A percentile compares a stretch with the other conserved stretches of the same genome.
phyloP scores from a whole-genome alignment of 30 jellyfish, hydroid and myxozoan genomes.

The Catostylus mosaicus region DNA sequence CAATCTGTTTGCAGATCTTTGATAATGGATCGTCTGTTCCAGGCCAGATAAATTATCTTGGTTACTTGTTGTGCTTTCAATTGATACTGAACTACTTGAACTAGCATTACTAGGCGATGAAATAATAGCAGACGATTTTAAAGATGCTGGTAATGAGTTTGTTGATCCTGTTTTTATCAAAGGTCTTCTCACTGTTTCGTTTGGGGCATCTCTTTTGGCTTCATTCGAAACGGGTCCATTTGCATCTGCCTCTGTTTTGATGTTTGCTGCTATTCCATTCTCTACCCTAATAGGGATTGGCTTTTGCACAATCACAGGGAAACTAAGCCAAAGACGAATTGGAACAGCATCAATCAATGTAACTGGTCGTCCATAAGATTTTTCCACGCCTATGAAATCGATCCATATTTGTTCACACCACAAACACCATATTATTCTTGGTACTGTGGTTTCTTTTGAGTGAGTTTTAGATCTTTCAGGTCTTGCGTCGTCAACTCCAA shows the following conservation, averaged over 20 bases:
- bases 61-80: constrained; percentile 49
- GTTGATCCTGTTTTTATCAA: constrained; percentile 28
- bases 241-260: not conserved
- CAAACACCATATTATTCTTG: constrained; percentile 88
- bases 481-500: constrained; percentile 7
- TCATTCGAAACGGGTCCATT: not conserved
- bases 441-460: constrained; percentile 19
- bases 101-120: constrained; percentile 33
- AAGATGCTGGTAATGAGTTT: constrained; percentile 43
- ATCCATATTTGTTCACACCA: constrained; percentile 96
- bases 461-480: constrained; percentile 1
- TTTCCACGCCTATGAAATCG: constrained; percentile 80
- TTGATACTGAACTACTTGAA: constrained; percentile 51
- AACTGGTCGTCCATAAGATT: constrained; percentile 89
- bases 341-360: constrained; percentile 96
- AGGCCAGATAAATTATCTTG: not conserved
- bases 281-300: not conserved
- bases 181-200: not conserved
- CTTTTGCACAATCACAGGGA: constrained; percentile 52
- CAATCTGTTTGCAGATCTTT: not conserved
- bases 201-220: not conserved
- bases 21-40: not conserved
- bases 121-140: not conserved
- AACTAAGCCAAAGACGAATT: constrained; percentile 85
- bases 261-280: not conserved